These are phyloP conservation scores for Troides helena DNA, from an alignment of 2,888 invertebrate species.

Conservation along the genomic window DNA sequence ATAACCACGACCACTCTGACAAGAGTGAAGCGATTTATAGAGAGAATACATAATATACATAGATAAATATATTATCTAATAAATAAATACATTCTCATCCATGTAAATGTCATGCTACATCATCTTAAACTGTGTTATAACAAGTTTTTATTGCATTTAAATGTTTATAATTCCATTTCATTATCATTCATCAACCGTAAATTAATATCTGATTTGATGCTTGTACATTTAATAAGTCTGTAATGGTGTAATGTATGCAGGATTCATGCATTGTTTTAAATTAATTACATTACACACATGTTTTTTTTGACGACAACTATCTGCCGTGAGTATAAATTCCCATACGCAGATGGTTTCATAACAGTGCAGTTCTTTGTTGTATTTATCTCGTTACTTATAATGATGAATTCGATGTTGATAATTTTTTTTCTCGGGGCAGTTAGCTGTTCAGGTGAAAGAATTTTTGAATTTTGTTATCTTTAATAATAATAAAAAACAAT, in stretches of 20 bases:
- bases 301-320: background rate
- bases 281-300: background rate
- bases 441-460: constrained; percentile 13
- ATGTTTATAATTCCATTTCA: background rate
- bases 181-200: background rate
- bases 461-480: background rate
- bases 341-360: background rate
- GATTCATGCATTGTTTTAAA: background rate
- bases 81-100: no score
- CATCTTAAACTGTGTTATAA: no score
- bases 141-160: no score
- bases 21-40: no score
- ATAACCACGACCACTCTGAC: no score
- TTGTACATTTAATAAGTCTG: background rate
- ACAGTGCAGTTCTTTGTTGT: constrained; percentile 9
- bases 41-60: no score
- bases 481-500: background rate
- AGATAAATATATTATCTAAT: no score
- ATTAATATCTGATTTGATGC: background rate
- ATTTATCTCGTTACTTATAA: constrained; percentile 8
- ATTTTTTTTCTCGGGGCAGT: constrained; percentile 13
- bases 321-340: constrained; percentile 16
- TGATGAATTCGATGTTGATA: constrained; percentile 9
- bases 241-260: constrained; percentile 2
- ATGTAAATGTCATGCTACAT: no score